Conservation (phyloP, 2,113 vertebrate genomes). For the Hiodon alosoides region DNA sequence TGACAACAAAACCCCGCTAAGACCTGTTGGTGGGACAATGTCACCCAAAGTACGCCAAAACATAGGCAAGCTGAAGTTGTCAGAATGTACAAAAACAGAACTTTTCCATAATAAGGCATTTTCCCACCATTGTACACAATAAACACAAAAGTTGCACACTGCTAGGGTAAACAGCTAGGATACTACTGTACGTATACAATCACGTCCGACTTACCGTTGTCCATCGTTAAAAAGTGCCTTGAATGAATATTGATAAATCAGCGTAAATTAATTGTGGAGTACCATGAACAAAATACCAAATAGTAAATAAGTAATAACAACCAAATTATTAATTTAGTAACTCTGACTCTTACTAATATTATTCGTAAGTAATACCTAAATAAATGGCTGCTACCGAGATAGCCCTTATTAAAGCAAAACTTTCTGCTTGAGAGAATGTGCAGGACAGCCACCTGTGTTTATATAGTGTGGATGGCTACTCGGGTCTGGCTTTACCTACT, state of each 20-base stretch:
- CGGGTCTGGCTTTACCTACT: conserved; percentile 29
- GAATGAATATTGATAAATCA: no score
- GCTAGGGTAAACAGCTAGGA: no score
- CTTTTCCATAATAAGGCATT: no score
- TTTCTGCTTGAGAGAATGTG: not conserved
- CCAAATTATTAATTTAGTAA: not conserved
- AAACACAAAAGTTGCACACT: no score
- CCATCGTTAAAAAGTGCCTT: not conserved
- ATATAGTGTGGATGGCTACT: conserved; percentile 26
- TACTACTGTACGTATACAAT: not conserved
- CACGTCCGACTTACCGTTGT: conserved; percentile 2
- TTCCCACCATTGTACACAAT: no score
- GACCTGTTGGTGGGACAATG: no score
- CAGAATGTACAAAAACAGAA: no score
- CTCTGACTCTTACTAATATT: not conserved
- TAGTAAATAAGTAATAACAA: not conserved
- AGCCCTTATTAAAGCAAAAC: not conserved
- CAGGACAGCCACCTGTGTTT: not conserved
- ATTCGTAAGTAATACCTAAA: not conserved
- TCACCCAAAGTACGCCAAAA: no score
- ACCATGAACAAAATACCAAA: not conserved
- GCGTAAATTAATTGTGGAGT: no score
- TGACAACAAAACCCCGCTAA: no score
- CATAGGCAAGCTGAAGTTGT: no score
- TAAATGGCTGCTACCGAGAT: no score